Percentiles rank a stretch among this genome's conserved stretches.
Conservation (phyloP, 1,140 invertebrate genomes). For the Nasonia longicornis region DNA sequence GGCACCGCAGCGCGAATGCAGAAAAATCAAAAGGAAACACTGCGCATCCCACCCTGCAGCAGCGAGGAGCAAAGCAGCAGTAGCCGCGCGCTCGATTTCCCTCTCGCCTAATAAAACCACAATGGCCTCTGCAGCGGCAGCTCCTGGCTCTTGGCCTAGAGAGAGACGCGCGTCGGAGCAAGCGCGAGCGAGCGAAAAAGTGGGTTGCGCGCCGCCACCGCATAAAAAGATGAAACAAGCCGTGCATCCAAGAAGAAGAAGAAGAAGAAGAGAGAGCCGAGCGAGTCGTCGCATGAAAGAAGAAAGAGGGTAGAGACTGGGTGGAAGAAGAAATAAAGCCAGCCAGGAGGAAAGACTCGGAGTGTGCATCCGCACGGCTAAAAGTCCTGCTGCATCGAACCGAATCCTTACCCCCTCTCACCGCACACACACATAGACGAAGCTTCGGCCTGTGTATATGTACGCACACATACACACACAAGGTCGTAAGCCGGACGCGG, state of each 20-base stretch:
- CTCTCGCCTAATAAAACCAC: constrained; percentile 49
- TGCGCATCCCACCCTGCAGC: background rate
- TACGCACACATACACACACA: background rate
- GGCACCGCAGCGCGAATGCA: background rate
- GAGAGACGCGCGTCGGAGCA: background rate
- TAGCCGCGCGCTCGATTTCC: constrained; percentile 49
- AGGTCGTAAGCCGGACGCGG: background rate
- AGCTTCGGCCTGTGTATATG: background rate
- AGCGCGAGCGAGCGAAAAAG: constrained; percentile 25
- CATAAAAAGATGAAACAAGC: constrained; percentile 29
- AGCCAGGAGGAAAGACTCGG: background rate
- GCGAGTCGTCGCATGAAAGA: background rate
- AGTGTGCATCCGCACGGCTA: constrained; percentile 5
- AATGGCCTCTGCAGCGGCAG: constrained; percentile 30
- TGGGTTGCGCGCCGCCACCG: background rate
- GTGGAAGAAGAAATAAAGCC: constrained; percentile 22
- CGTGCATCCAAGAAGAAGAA: background rate
- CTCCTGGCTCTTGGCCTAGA: constrained; percentile 36
- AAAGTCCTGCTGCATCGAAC: constrained; percentile 21
- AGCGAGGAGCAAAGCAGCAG: constrained; percentile 3
- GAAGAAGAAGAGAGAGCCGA: background rate
- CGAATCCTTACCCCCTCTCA: background rate
- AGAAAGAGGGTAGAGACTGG: background rate
- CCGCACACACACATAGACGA: background rate
- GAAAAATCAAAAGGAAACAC: constrained; percentile 19